Conservation (phyloP, 2,113 vertebrate species). For the Stomatorhinus ivindoensis region DNA sequence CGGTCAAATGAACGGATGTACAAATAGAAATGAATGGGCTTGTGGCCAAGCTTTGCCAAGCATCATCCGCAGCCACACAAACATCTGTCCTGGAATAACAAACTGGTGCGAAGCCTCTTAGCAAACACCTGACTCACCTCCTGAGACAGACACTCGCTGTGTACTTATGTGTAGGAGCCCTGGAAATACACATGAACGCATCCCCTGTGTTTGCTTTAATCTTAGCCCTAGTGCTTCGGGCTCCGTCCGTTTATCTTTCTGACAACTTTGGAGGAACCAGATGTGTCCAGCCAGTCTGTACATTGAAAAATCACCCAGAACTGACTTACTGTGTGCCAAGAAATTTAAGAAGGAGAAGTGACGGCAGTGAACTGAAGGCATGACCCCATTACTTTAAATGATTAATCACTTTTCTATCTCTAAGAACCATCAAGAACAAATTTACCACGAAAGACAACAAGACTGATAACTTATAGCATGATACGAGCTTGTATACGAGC, state of each 20-base stretch:
- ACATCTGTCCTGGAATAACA: neutral
- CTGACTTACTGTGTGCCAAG: neutral
- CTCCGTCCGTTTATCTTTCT: neutral
- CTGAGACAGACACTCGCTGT: neutral
- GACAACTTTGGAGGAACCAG: neutral
- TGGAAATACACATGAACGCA: neutral
- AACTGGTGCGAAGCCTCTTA: neutral
- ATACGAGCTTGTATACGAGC: neutral
- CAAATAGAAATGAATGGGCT: neutral
- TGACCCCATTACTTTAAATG: neutral
- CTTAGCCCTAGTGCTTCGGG: neutral
- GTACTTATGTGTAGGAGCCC: neutral
- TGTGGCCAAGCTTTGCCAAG: neutral
- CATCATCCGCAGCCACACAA: neutral
- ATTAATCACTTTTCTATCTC: neutral
- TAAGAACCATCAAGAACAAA: neutral
- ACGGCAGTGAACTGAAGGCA: neutral
- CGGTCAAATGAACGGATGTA: neutral
- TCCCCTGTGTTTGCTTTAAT: neutral
- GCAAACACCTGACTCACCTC: neutral
- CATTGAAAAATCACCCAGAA: neutral
- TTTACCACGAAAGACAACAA: neutral
- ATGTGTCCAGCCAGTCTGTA: neutral
- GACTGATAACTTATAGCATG: no score
- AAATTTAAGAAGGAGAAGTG: neutral